Evolutionary conservation across 2,113 vertebrate genomes (phyloP).

Genomic region (Psittacus erithacus): DNA sequence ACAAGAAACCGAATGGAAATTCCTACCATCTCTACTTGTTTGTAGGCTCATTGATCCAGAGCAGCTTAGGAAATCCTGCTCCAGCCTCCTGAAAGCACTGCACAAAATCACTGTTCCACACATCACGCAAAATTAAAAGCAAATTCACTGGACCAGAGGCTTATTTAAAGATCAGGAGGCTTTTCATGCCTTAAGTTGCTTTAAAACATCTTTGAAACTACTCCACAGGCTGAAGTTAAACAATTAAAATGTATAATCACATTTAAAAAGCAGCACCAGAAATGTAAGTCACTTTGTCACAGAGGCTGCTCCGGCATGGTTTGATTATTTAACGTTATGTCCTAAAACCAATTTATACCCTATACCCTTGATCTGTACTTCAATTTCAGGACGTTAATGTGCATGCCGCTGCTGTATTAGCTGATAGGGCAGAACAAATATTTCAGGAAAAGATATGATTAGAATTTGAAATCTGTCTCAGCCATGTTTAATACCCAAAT

Average conservation of each 20-base stretch:
- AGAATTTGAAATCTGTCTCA: conserved; percentile 79
- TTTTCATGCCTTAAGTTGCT: background rate
- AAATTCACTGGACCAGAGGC: background rate
- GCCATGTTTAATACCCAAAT: conserved; percentile 80
- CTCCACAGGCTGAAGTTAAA: background rate
- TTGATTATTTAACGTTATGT: conserved; percentile 55
- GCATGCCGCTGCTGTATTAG: conserved; percentile 35
- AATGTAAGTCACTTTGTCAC: conserved; percentile 54
- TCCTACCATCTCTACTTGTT: background rate
- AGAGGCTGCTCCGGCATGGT: conserved; percentile 33
- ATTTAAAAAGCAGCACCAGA: conserved; percentile 45
- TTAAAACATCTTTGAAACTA: conserved; percentile 42
- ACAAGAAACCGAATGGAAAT: background rate
- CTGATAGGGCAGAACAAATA: conserved; percentile 62
- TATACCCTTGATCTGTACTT: conserved; percentile 51
- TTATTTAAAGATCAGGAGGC: background rate
- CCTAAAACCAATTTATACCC: conserved; percentile 57
- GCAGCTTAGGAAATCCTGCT: background rate
- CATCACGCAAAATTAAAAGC: background rate
- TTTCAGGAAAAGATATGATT: conserved; percentile 5
- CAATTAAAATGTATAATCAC: conserved; percentile 60
- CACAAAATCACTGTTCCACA: background rate
- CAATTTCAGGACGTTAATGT: conserved; percentile 52
- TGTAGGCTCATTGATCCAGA: background rate
- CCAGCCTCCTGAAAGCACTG: background rate